These are phyloP conservation scores for Nomada fucata DNA, from an alignment of 2,888 invertebrate species.

Conservation along the genomic window DNA sequence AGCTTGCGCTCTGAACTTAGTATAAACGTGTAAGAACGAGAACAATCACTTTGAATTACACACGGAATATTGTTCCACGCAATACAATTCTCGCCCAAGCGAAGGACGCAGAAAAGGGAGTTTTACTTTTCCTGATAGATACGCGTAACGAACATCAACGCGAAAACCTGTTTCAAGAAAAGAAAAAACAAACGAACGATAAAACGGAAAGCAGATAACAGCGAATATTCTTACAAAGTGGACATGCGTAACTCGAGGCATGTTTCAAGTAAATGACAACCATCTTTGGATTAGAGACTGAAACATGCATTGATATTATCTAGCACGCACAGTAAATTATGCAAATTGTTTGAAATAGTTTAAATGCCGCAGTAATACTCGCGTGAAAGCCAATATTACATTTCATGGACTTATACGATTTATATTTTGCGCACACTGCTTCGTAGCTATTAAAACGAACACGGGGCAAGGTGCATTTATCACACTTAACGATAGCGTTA, in stretches of 20 bases:
- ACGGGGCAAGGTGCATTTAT: too few relatives aligned
- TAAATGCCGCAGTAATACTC: background rate
- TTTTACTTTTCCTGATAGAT: constrained; percentile 3
- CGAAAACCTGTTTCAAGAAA: constrained; percentile 25
- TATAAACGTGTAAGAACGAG: too few relatives aligned
- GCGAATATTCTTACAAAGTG: background rate
- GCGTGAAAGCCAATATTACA: too few relatives aligned
- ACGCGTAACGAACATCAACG: background rate
- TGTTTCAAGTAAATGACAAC: background rate
- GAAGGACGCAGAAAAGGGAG: background rate
- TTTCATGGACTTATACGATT: too few relatives aligned
- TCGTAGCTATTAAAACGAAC: too few relatives aligned
- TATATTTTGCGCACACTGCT: too few relatives aligned
- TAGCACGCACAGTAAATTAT: constrained; percentile 21
- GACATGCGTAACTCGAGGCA: background rate
- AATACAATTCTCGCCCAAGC: background rate
- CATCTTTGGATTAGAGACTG: background rate
- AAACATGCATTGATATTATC: background rate
- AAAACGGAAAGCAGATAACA: constrained; percentile 26
- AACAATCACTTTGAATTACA: background rate
- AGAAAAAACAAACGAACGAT: background rate
- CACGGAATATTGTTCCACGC: background rate
- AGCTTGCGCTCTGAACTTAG: too few relatives aligned
- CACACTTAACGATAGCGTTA: background rate
- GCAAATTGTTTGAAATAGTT: constrained; percentile 1